phyloP scores from a whole-genome alignment of 2,797 vertebrate species.

The Aulostomus chinensis region DNA sequence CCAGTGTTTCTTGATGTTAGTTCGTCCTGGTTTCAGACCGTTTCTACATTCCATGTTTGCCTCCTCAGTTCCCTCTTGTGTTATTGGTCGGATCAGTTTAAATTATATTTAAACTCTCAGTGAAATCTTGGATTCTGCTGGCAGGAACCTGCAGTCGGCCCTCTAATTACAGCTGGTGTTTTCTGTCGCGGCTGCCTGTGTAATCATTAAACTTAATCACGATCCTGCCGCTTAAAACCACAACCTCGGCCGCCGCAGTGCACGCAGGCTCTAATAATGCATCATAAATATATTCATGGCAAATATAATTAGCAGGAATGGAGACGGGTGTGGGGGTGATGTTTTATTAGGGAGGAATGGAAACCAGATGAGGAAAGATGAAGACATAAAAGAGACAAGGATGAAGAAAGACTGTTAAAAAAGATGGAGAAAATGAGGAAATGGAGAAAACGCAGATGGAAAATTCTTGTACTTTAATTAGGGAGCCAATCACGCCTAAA shows the following conservation, averaged over 20 bases:
- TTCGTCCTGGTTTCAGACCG: neutral
- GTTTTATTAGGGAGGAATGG: too few relatives aligned
- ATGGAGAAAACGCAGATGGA: too few relatives aligned
- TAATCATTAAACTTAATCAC: slow-evolving; percentile 44
- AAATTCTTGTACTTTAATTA: too few relatives aligned
- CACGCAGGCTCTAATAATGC: slow-evolving; percentile 24
- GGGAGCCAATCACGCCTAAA: too few relatives aligned
- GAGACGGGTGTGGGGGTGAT: too few relatives aligned
- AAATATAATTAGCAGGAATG: slow-evolving; percentile 53
- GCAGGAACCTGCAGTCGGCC: slow-evolving; percentile 1
- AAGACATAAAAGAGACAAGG: too few relatives aligned
- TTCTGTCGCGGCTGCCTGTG: slow-evolving; percentile 20
- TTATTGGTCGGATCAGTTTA: neutral
- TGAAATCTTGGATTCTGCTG: neutral
- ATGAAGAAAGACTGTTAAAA: too few relatives aligned
- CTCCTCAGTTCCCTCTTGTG: neutral
- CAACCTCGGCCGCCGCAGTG: neutral
- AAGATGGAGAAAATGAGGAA: too few relatives aligned
- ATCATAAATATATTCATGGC: slow-evolving; percentile 50
- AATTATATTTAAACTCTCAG: neutral
- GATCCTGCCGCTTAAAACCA: slow-evolving; percentile 29
- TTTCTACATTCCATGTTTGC: neutral
- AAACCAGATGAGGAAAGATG: too few relatives aligned
- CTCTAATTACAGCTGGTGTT: slow-evolving; percentile 37
- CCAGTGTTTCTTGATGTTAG: too few relatives aligned